Evolutionary conservation across 2,888 invertebrate species (phyloP).

Genomic region (Ophion slaviceki): DNA sequence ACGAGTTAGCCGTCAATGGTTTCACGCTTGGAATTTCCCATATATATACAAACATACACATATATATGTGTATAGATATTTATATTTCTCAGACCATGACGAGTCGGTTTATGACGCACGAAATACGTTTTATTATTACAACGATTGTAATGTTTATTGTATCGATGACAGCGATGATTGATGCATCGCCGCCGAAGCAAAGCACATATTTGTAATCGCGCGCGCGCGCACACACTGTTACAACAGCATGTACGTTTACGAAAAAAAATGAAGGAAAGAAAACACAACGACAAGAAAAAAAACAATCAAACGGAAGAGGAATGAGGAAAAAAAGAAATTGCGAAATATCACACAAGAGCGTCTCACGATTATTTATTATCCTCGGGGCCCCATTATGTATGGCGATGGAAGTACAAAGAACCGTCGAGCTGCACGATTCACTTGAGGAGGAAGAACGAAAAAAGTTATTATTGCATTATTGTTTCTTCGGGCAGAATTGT

Average conservation of each 20-base stretch:
- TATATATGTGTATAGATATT: conserved; percentile 1
- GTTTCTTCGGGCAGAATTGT: background rate
- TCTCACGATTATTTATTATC: conserved; percentile 21
- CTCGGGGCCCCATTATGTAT: too few relatives aligned
- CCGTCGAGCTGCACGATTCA: background rate
- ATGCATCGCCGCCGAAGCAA: conserved; percentile 55
- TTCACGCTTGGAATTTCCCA: too few relatives aligned
- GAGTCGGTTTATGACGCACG: conserved; percentile 57
- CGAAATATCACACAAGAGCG: conserved; percentile 31
- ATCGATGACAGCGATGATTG: conserved; percentile 59
- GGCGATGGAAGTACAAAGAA: background rate
- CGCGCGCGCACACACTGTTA: conserved; percentile 46
- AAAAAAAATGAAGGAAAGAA: conserved; percentile 39
- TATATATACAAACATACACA: too few relatives aligned
- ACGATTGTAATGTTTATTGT: conserved; percentile 59
- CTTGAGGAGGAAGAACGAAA: too few relatives aligned
- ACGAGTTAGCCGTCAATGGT: too few relatives aligned
- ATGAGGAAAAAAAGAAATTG: conserved; percentile 44
- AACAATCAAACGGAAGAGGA: conserved; percentile 38
- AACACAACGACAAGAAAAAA: conserved; percentile 37
- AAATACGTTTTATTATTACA: conserved; percentile 55
- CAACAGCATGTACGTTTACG: conserved; percentile 57
- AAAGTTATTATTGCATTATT: background rate
- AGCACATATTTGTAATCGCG: conserved; percentile 59
- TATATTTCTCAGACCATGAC: conserved; percentile 50